These are phyloP conservation scores for Pilophorus perplexus DNA, from an alignment of 2,888 invertebrate genomes.

Conservation along the genomic window DNA sequence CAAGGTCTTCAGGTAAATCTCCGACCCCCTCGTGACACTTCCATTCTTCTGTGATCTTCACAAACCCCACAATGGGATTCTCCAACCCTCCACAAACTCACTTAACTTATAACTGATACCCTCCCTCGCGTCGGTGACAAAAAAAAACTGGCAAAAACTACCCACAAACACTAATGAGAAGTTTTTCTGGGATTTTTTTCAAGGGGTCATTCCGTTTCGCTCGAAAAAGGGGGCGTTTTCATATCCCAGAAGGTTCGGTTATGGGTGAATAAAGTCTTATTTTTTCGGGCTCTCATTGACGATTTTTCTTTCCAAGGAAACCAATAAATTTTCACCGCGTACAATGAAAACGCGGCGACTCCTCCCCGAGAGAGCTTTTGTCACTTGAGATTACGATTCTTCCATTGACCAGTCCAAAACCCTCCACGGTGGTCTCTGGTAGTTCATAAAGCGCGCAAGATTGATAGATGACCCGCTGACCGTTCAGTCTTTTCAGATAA, in stretches of 20 bases:
- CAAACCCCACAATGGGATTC: constrained; percentile 3
- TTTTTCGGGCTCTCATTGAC: background rate
- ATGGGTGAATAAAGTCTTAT: constrained; percentile 2
- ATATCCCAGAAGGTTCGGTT: background rate
- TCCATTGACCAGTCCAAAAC: constrained; percentile 8
- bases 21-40: background rate
- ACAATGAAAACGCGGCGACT: background rate
- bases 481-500: background rate
- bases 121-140: background rate
- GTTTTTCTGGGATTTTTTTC: constrained; percentile 17
- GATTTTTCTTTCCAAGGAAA: background rate
- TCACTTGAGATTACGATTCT: background rate
- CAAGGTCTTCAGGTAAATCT: constrained; percentile 14
- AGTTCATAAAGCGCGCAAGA: constrained; percentile 1
- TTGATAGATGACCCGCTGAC: constrained; percentile 13
- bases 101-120: constrained; percentile 19
- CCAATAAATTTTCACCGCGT: constrained; percentile 15
- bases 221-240: constrained; percentile 16
- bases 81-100: constrained; percentile 4
- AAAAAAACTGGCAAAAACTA: constrained; percentile 9
- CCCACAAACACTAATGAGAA: constrained; percentile 25
- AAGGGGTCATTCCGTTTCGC: no score
- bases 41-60: constrained; percentile 10
- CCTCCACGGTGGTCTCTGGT: constrained; percentile 3
- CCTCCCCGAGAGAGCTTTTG: background rate